These are phyloP conservation scores for Aleiodes sp. DNA, from an alignment of 1,140 invertebrate species.

Conservation along the genomic window DNA sequence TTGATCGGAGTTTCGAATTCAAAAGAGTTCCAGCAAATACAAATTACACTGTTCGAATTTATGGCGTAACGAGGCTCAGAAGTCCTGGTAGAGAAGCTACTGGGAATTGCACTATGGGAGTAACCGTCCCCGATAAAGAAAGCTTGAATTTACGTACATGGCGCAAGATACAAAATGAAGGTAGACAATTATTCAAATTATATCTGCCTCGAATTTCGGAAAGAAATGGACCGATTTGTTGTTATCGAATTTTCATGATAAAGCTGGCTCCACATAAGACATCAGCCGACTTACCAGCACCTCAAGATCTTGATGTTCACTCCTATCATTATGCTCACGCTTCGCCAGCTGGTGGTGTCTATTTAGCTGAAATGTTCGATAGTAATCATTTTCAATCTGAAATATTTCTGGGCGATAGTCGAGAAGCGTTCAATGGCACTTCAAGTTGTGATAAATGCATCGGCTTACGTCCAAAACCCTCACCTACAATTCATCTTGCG, in stretches of 20 bases:
- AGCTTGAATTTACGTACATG: slow-evolving; percentile 73
- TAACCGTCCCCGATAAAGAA: slow-evolving; percentile 74
- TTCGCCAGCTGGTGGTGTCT: slow-evolving; percentile 73
- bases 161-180: slow-evolving; percentile 75
- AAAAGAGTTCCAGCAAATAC: slow-evolving; percentile 79
- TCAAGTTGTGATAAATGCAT: slow-evolving; percentile 65
- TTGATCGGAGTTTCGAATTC: slow-evolving; percentile 67
- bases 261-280: slow-evolving; percentile 73
- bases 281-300: slow-evolving; percentile 73
- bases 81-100: slow-evolving; percentile 72
- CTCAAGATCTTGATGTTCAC: slow-evolving; percentile 73
- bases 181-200: slow-evolving; percentile 76
- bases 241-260: slow-evolving; percentile 82
- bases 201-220: slow-evolving; percentile 80
- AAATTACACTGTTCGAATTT: slow-evolving; percentile 74
- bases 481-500: slow-evolving; percentile 54
- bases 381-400: slow-evolving; percentile 69
- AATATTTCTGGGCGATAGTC: slow-evolving; percentile 75
- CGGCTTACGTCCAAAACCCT: slow-evolving; percentile 63
- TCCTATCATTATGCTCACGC: slow-evolving; percentile 79
- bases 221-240: slow-evolving; percentile 87
- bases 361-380: slow-evolving; percentile 84
- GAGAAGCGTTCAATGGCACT: slow-evolving; percentile 58
- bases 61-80: slow-evolving; percentile 76
- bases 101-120: slow-evolving; percentile 73